Evolutionary conservation across 2,888 invertebrate genomes (phyloP).

Genomic region (Nasonovia ribisnigri): DNA sequence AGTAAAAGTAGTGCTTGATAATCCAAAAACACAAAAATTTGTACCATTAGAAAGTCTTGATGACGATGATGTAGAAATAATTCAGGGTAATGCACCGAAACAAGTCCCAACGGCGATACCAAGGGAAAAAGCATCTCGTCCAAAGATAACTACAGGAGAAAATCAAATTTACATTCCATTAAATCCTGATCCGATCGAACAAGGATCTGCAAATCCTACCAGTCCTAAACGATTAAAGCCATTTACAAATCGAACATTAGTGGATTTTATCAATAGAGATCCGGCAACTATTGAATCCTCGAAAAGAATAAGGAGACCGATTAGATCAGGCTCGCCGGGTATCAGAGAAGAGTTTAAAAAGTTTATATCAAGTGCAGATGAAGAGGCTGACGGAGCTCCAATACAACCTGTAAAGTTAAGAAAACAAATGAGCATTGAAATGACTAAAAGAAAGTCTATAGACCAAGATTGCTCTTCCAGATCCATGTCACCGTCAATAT

Average conservation of each 20-base stretch:
- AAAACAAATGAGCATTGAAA: conserved; percentile 60
- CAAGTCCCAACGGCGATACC: conserved; percentile 28
- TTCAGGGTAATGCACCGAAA: conserved; percentile 53
- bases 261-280: conserved; percentile 66
- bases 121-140: background rate
- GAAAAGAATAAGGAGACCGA: conserved; percentile 50
- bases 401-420: conserved; percentile 49
- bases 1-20: conserved; percentile 65
- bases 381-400: conserved; percentile 54
- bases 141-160: conserved; percentile 50
- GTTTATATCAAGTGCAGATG: conserved; percentile 64
- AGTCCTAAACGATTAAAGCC: conserved; percentile 66
- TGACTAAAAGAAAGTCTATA: conserved; percentile 55
- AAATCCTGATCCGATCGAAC: conserved; percentile 63
- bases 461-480: conserved; percentile 62
- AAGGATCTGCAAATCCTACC: conserved; percentile 55
- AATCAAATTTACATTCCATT: conserved; percentile 67
- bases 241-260: conserved; percentile 66
- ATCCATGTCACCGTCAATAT: conserved; percentile 63
- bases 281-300: conserved; percentile 56
- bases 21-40: conserved; percentile 66
- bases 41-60: conserved; percentile 66
- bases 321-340: conserved; percentile 47
- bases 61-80: conserved; percentile 69
- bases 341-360: conserved; percentile 66